Evolutionary conservation across 1,140 invertebrate species (phyloP), one percentile per base, ranked within the genome.

Genomic region (Andricus grossulariae): DNA sequence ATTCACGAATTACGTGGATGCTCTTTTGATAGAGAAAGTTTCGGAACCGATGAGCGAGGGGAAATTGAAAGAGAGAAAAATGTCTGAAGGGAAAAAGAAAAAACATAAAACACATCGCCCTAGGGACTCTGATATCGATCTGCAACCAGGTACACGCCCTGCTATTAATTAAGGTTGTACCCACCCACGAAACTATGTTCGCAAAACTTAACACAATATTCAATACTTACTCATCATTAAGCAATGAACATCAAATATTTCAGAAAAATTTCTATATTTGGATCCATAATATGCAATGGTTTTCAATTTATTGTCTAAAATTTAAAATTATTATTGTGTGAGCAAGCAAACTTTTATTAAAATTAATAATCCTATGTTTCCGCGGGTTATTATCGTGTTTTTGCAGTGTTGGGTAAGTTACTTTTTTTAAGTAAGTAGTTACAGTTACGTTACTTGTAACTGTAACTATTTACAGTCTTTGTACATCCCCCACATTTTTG

Each of bases 91-190:
- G 71, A 45, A 71, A 79, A 74, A 79, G 71, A 76, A 50, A 80
- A 83, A 77, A 54, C n/a, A 72, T 49, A 66, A 49, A 66, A 60
- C 15, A 73, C 71, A 83, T 80, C 73, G 78, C 77, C 79, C 77
- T 78, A 83, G 83, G 81, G 78, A 76, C 75, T 81, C 77, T 77
- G 80, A 74, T 87, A 87, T 87, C 78, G 86, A 87, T 87, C 84
- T 80, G 81, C 81, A 74, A 78, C 81, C 84, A 86, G 87, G 85
- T 88, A 87, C 86, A 88, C 86, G 83, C 86, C 86, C 86, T 83
- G 81, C 70, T 78, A 79, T 85, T 85, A 87, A 88, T 88, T 87
- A 87, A 83, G 73, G 54, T 45, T 66, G 25, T 32, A 21, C 60
- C 32, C 32, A 66, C 60, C 25, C 32, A 66, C 60, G 6, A 66